Conservation (phyloP, 2,888 invertebrate genomes). For the Drosophila greeni region DNA sequence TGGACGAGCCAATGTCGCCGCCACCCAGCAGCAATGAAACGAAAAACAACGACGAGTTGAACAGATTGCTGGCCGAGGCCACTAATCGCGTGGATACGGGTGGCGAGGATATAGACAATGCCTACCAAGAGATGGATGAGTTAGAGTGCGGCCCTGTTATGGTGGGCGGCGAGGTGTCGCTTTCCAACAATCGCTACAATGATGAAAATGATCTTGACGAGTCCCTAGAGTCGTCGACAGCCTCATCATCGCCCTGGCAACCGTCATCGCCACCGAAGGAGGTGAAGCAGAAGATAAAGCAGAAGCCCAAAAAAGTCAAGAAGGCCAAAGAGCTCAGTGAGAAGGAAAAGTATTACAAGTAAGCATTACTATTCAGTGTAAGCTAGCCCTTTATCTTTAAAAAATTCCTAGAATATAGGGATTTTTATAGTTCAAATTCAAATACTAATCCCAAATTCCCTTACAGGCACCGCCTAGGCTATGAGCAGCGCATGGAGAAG, state of each 20-base stretch:
- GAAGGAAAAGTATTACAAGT: constrained; percentile 71
- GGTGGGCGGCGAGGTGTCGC: constrained; percentile 36
- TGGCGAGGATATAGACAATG: constrained; percentile 1
- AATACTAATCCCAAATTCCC: not conserved
- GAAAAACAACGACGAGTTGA: constrained; percentile 34
- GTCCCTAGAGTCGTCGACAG: not conserved
- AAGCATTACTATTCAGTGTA: not conserved
- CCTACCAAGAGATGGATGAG: constrained; percentile 21
- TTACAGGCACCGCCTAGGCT: constrained; percentile 70
- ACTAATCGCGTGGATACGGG: not conserved
- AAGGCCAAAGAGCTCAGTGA: constrained; percentile 44
- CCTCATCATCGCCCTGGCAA: not conserved
- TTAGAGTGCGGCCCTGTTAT: constrained; percentile 31
- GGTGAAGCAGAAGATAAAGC: not conserved
- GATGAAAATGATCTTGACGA: constrained; percentile 23
- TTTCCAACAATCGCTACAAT: constrained; percentile 27
- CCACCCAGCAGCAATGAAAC: not conserved
- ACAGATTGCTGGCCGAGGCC: constrained; percentile 32
- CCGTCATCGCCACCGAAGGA: not conserved
- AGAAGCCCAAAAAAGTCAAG: too few species aligned
- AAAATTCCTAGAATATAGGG: not conserved
- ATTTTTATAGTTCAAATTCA: not conserved
- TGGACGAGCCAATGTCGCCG: not conserved
- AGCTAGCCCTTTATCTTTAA: not conserved
- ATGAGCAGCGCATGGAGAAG: constrained; percentile 72